phyloP scores from a whole-genome alignment of 2,797 vertebrate genomes.

The Artibeus jamaicensis region DNA sequence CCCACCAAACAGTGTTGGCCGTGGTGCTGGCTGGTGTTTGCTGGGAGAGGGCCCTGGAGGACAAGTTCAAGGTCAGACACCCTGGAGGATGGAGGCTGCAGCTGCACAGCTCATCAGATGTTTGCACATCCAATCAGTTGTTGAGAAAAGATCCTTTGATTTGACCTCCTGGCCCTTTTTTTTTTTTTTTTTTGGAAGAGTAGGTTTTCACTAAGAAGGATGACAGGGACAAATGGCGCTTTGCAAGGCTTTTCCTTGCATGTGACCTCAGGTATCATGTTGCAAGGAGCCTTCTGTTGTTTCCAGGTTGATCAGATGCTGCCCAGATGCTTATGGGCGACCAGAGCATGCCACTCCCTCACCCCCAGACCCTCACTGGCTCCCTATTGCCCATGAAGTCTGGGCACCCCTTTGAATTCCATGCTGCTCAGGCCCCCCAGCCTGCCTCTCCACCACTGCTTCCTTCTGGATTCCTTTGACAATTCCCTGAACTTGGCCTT shows the following conservation, averaged over 20 bases:
- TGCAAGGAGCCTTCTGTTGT: neutral
- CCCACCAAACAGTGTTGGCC: fast-evolving
- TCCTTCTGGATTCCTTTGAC: no score
- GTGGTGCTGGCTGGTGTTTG: fast-evolving
- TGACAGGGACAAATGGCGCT: fast-evolving
- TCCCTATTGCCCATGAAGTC: neutral
- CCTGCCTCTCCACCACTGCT: neutral
- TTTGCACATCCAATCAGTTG: neutral
- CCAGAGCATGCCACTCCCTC: neutral
- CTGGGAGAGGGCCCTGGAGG: neutral
- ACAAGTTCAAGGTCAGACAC: fast-evolving
- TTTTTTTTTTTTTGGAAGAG: neutral
- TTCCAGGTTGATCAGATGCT: neutral
- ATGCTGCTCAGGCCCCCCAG: neutral
- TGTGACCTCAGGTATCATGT: no score
- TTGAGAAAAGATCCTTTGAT: neutral
- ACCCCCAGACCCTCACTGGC: neutral
- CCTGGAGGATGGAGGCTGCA: neutral
- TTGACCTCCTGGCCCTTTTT: neutral
- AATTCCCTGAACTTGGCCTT: neutral
- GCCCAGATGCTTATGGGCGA: neutral
- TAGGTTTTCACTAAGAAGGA: neutral
- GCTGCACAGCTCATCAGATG: fast-evolving
- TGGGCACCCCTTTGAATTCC: neutral
- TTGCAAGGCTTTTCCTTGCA: neutral